Evolutionary conservation across 2,113 vertebrate species (phyloP), one percentile per base, ranked within the genome.

Genomic region (Nothobranchius kuhntae): DNA sequence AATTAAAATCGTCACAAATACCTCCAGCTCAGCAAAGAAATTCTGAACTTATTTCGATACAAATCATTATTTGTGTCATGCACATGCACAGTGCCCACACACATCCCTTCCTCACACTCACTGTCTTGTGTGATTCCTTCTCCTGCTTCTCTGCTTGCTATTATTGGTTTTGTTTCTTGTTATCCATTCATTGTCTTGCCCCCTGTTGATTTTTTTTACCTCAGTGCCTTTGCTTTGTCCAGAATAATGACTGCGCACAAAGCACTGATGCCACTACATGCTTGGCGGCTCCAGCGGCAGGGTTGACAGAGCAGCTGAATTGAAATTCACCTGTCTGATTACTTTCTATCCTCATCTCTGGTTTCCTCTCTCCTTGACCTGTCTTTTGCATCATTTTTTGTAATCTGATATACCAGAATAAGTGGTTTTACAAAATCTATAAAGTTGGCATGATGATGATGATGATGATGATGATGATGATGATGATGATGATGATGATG

Each of bases 231-330:
- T 67, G 62, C 55, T 51, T 80, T 76, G 76, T 77, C 65, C 73
- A 66, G 53, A 78, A 75, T 78, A 85, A 84, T 77, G 81, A 88
- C 56, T 80, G 64, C 48, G 35, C 64, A 71, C 26, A 58, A 52
- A 72, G 63, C 45, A 71, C 53, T 51, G 70, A 68, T 62, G 72
- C 48, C 14, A 62, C 58, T 66, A 70, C 73, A 81, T 75, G 84
- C 81, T 65, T 81, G 75, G 76, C 10, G 2, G 81, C 54, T 65
- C 76, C 71, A 62, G 68, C 72, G 83, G 81, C 38, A 26, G 45
- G 81, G 71, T 61, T 81, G 83, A 83, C 71, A 50, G 77, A 78
- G 62, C 81, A 71, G 68, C 67, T 65, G 70, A 84, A 87, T 77
- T 79, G 40, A 69, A 66, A 85, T 81, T 77, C 68, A 65, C 54